Evolutionary conservation across 1,140 invertebrate genomes (phyloP).

Genomic region (Drosophila sproati): DNA sequence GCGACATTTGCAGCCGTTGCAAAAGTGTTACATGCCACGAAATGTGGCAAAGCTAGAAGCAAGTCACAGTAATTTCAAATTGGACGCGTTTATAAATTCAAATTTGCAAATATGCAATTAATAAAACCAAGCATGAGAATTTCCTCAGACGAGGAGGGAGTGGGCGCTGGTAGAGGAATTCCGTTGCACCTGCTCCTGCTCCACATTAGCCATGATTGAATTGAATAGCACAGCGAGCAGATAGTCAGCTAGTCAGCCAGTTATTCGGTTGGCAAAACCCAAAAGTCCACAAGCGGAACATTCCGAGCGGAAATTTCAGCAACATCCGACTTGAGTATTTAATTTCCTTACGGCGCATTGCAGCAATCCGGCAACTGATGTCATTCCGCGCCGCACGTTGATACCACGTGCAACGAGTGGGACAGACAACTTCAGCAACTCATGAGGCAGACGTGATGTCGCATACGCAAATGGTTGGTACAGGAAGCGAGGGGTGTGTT

Average conservation of each 20-base stretch:
- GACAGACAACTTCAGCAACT: conserved; percentile 34
- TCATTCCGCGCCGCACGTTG: conserved; percentile 41
- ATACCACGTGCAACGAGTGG: conserved; percentile 43
- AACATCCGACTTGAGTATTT: conserved; percentile 79
- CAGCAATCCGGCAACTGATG: conserved; percentile 62
- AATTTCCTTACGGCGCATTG: conserved; percentile 74
- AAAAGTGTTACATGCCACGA: conserved; percentile 75
- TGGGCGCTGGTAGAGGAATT: no score
- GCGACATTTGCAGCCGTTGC: conserved; percentile 57
- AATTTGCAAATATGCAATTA: conserved; percentile 54
- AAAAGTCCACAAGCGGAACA: conserved; percentile 29
- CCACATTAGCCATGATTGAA: not conserved
- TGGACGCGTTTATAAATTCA: conserved; percentile 28
- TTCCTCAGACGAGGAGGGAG: no score
- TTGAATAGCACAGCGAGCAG: not conserved
- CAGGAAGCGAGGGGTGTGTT: not conserved
- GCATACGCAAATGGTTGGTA: conserved; percentile 37
- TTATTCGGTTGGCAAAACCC: conserved; percentile 32
- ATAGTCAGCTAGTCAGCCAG: not conserved
- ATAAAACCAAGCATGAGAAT: conserved; percentile 14
- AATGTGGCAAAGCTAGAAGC: conserved; percentile 18
- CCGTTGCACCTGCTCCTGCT: no score
- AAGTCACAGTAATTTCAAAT: no score
- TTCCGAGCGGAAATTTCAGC: conserved; percentile 71
- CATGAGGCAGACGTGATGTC: conserved; percentile 27